Evolutionary conservation across 2,113 vertebrate species (phyloP).

Genomic region (Axis porcinus): DNA sequence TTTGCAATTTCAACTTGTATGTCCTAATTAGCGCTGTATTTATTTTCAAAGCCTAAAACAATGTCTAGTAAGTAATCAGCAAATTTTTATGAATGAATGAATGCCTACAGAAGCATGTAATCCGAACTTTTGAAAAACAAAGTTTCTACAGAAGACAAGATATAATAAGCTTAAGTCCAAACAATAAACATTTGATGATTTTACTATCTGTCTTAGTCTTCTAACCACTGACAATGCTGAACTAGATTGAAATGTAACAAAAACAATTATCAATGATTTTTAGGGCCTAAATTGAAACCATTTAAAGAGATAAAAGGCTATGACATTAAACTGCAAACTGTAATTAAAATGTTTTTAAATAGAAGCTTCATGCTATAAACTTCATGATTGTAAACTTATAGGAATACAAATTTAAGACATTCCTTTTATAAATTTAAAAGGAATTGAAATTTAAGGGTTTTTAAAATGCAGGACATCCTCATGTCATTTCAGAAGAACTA

Average conservation of each 20-base stretch:
- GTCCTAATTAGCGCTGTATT: not conserved
- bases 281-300: not conserved
- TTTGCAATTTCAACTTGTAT: not conserved
- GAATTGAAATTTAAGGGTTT: not conserved
- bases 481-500: not conserved
- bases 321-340: slow-evolving; percentile 2
- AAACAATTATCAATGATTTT: not conserved
- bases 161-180: not conserved
- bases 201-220: not conserved
- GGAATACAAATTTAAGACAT: not conserved
- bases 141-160: not conserved
- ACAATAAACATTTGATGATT: not conserved
- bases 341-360: slow-evolving; percentile 33
- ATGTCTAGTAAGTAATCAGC: not conserved
- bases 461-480: not conserved
- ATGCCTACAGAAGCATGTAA: not conserved
- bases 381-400: not conserved
- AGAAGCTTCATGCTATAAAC: not conserved
- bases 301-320: not conserved
- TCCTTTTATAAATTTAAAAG: not conserved
- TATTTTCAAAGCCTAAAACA: not conserved
- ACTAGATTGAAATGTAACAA: not conserved
- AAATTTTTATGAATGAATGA: not conserved
- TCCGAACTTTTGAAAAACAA: not conserved
- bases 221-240: not conserved